Evolutionary conservation across 1,140 invertebrate species (phyloP).

Genomic region (Lanistes nyassanus): DNA sequence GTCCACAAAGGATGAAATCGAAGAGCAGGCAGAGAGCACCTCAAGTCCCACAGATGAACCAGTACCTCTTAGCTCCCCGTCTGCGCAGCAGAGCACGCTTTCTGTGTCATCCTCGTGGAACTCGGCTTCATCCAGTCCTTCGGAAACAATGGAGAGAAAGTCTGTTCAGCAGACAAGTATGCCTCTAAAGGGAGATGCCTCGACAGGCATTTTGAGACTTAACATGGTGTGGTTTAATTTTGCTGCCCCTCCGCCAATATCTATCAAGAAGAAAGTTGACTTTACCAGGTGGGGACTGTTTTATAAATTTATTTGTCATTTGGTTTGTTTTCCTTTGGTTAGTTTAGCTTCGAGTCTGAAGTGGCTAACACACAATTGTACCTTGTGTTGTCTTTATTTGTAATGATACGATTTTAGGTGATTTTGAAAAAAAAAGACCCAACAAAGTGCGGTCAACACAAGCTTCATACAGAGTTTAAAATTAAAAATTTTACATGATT

Average conservation of each 20-base stretch:
- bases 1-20: conserved; percentile 21
- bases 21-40: conserved; percentile 21
- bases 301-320: too few relatives aligned
- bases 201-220: conserved; percentile 77
- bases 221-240: conserved; percentile 97
- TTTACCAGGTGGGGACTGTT: conserved; percentile 87
- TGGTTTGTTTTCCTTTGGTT: too few relatives aligned
- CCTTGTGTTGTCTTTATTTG: too few relatives aligned
- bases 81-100: conserved; percentile 29
- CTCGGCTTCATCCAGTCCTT: conserved; percentile 45
- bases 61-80: conserved; percentile 31
- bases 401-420: too few relatives aligned
- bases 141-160: conserved; percentile 2
- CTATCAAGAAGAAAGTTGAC: conserved; percentile 94
- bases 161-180: conserved; percentile 21
- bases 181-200: conserved; percentile 65
- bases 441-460: too few relatives aligned
- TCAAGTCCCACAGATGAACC: conserved; percentile 32
- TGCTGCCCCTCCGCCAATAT: conserved; percentile 92
- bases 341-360: too few relatives aligned
- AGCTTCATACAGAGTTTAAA: too few relatives aligned
- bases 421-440: too few relatives aligned
- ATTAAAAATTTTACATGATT: background rate
- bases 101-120: conserved; percentile 52
- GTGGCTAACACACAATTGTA: too few relatives aligned